Evolutionary conservation across 2,113 vertebrate genomes (phyloP).

Genomic region (Anthoscopus minutus): DNA sequence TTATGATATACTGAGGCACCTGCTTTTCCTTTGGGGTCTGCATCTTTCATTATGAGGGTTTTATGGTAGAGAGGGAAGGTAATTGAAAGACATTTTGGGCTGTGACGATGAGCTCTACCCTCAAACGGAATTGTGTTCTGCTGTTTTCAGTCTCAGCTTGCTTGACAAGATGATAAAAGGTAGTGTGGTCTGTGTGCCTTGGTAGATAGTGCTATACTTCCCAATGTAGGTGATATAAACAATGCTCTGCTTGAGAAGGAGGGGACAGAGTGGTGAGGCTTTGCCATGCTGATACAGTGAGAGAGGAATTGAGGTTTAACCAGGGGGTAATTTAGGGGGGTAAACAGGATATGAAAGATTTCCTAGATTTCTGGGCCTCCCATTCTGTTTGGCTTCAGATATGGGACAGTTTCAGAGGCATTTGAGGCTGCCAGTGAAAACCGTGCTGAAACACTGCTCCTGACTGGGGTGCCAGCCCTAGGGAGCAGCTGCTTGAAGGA

Average conservation of each 20-base stretch:
- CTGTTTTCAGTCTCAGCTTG: neutral
- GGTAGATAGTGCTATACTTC: neutral
- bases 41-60: neutral
- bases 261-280: neutral
- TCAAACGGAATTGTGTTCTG: neutral
- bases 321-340: too few relatives aligned
- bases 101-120: neutral
- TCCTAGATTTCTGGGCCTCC: neutral
- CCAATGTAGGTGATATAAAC: neutral
- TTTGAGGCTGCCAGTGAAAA: neutral
- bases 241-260: neutral
- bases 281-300: neutral
- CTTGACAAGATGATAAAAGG: constrained; percentile 19
- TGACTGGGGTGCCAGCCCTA: neutral
- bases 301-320: neutral
- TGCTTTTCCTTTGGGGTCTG: neutral
- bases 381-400: neutral
- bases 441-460: neutral
- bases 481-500: neutral
- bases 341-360: neutral
- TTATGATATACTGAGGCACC: neutral
- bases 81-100: neutral
- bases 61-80: neutral
- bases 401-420: neutral
- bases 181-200: neutral